Base-by-base conservation (phyloP, 1,140 invertebrate species). In the Temnothorax nylanderi region DNA sequence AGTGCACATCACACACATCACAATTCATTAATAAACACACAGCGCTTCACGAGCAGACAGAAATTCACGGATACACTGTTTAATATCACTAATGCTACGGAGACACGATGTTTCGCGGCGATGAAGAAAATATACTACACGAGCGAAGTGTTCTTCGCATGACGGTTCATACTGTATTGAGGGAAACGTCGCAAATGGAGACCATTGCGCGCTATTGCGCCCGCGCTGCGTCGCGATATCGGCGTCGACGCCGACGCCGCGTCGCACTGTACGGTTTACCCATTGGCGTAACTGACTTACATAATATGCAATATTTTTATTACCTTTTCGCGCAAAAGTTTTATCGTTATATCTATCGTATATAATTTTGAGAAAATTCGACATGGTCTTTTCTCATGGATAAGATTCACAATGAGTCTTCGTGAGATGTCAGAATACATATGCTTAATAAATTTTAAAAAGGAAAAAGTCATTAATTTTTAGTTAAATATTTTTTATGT, bases 121-220 rank as follows among this genome's bases (percentile, higher is more conserved):
- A 71, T 26, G 5, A 41, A 44, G 7, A 26, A 81, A 32, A 47
- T 47, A 47, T 51, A 34, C 26, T 54, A 44, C 13, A 26, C 37
- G 41, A 54, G 26, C 41, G 41, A 71, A 71, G 26, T 41, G 34
- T 18, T 58, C 2, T 32, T 34, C 49, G 49, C 37, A 32, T 10
- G 37, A 58, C 37, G 37, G 51, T 44, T 58, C 65, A 82, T 10
- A 37, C 65, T 41, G 16, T 26, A 82, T 72, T 82, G 65, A 82
- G 10, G 16, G 16, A 47, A 34, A 11, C 13, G 0, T 21, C 62
- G 32, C 44, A 0, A 41, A 44, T 44, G 51, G 54, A n/a, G 51
- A 58, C n/a, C 21, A 10, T 54, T 41, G 49, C 32, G 44, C 21
- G 21, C 49, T 71, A 56, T 37, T 71, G 65, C 78, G 65, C 60